These are phyloP conservation scores for Paguma larvata DNA, from an alignment of 2,797 vertebrate species.

Conservation along the genomic window DNA sequence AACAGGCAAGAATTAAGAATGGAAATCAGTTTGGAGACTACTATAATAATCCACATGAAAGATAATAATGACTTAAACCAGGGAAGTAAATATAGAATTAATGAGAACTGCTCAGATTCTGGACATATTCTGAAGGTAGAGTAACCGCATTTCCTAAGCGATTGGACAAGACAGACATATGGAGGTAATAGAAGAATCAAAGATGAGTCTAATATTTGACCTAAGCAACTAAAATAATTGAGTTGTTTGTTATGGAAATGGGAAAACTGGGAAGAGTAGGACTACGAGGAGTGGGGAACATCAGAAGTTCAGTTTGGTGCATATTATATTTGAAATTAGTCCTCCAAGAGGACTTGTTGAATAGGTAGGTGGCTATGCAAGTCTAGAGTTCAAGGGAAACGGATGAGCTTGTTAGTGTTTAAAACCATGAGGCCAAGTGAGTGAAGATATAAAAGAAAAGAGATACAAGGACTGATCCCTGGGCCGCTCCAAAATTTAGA, in stretches of 20 bases:
- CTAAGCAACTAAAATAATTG: not conserved
- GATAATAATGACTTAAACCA: not conserved
- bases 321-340: not conserved
- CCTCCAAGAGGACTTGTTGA: not conserved
- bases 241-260: not conserved
- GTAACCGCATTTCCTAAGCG: not conserved
- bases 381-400: not conserved
- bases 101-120: not conserved
- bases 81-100: not conserved
- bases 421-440: not conserved
- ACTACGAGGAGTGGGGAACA: accelerated
- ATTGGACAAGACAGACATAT: accelerated
- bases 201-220: not conserved
- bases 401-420: not conserved
- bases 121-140: not conserved
- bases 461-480: not conserved
- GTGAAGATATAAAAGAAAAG: not conserved
- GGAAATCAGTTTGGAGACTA: not conserved
- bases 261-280: not conserved
- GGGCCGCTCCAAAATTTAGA: not conserved
- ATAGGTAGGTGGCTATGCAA: not conserved
- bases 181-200: not conserved
- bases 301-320: not conserved
- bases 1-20: not conserved
- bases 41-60: not conserved